phyloP scores from a whole-genome alignment of 1,140 invertebrate species.

The Brachionus manjavacas region DNA sequence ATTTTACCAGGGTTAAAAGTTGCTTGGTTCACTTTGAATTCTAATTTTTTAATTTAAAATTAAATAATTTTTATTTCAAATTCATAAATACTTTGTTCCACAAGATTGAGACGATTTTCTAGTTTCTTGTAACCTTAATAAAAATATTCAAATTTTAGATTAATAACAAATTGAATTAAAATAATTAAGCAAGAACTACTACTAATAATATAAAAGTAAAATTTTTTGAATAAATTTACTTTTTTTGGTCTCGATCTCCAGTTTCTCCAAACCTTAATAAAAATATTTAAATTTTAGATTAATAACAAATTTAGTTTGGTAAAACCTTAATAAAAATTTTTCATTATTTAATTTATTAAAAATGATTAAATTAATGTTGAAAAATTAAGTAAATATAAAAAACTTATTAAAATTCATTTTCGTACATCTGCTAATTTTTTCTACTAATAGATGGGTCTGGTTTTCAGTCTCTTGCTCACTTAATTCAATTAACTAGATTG shows the following conservation, averaged over 20 bases:
- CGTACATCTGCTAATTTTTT: background rate
- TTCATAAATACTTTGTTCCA: background rate
- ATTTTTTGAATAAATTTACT: no score
- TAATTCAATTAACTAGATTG: background rate
- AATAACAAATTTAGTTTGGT: background rate
- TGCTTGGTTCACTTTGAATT: background rate
- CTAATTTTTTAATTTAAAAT: background rate
- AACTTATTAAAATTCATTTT: background rate
- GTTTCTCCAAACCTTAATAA: background rate
- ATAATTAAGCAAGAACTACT: no score
- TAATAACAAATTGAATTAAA: no score
- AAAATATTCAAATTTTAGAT: background rate
- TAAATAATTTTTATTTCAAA: background rate
- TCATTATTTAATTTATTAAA: background rate
- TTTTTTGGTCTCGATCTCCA: no score
- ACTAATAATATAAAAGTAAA: no score
- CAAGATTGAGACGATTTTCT: background rate
- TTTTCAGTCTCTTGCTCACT: background rate
- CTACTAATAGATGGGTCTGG: background rate
- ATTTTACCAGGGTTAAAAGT: background rate
- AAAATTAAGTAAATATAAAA: background rate
- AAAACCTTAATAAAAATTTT: background rate
- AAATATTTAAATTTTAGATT: background rate
- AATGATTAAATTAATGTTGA: background rate
- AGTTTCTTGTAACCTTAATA: no score